Evolutionary conservation across 2,888 invertebrate genomes (phyloP).

Genomic region (Helleia helle): DNA sequence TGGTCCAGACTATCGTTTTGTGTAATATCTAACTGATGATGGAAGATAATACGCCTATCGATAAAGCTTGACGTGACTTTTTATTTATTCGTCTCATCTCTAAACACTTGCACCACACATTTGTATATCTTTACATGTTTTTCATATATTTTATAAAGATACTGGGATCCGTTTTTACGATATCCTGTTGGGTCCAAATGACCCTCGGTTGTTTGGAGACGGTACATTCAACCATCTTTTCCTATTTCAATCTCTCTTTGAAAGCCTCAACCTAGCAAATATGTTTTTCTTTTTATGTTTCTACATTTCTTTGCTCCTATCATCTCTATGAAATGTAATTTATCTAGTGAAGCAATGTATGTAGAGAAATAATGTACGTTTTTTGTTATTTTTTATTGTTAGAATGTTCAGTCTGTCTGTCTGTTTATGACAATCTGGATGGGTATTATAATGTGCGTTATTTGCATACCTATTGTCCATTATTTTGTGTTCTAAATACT

Average conservation of each 20-base stretch:
- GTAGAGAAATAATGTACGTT: not conserved
- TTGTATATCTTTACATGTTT: not conserved
- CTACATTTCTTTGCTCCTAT: not conserved
- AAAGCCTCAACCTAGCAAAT: not conserved
- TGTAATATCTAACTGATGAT: too few relatives aligned
- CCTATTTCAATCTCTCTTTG: not conserved
- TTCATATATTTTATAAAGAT: not conserved
- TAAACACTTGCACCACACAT: not conserved
- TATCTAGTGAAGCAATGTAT: not conserved
- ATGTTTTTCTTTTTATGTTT: not conserved
- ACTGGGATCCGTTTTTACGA: not conserved
- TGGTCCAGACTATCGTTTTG: too few relatives aligned
- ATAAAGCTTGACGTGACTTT: too few relatives aligned
- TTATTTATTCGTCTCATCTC: too few relatives aligned
- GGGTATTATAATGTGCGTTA: too few relatives aligned
- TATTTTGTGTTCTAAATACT: too few relatives aligned
- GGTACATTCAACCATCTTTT: not conserved
- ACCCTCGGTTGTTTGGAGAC: not conserved
- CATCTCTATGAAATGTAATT: not conserved
- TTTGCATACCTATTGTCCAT: too few relatives aligned
- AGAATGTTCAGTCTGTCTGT: too few relatives aligned
- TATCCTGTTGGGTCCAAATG: not conserved
- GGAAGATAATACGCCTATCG: too few relatives aligned
- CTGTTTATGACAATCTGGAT: too few relatives aligned
- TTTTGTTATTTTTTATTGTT: too few relatives aligned